Conservation (phyloP, 2,888 invertebrate genomes). For the Oligia latruncula region DNA sequence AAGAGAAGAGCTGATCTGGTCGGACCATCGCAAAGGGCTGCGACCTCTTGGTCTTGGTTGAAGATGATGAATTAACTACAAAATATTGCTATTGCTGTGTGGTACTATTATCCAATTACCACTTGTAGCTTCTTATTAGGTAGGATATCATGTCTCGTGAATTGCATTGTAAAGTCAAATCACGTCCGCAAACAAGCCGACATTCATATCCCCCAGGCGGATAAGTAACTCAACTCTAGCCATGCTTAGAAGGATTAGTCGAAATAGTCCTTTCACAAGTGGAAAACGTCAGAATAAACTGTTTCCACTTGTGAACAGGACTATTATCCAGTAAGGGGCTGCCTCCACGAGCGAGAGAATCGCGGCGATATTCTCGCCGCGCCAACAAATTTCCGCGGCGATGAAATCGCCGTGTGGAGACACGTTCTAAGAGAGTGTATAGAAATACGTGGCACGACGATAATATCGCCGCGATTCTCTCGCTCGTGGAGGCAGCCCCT, state of each 20-base stretch:
- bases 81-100: background rate
- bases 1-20: too few relatives aligned
- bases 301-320: background rate
- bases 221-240: conserved; percentile 1
- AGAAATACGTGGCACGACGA: too few relatives aligned
- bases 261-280: background rate
- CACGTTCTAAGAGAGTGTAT: too few relatives aligned
- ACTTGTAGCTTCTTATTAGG: background rate
- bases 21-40: too few relatives aligned
- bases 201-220: conserved; percentile 20
- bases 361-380: too few relatives aligned
- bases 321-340: background rate
- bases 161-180: conserved; percentile 18
- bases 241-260: background rate
- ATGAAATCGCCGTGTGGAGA: too few relatives aligned
- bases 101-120: background rate
- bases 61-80: background rate
- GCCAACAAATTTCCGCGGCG: too few relatives aligned
- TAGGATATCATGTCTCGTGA: conserved; percentile 3
- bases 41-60: too few relatives aligned
- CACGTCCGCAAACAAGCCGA: conserved; percentile 42
- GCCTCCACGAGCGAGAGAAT: too few relatives aligned
- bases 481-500: too few relatives aligned
- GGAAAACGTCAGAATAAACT: background rate
- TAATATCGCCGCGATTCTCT: too few relatives aligned